Base-by-base conservation (phyloP, 2,113 vertebrate species). In the Pygoscelis antarcticus region DNA sequence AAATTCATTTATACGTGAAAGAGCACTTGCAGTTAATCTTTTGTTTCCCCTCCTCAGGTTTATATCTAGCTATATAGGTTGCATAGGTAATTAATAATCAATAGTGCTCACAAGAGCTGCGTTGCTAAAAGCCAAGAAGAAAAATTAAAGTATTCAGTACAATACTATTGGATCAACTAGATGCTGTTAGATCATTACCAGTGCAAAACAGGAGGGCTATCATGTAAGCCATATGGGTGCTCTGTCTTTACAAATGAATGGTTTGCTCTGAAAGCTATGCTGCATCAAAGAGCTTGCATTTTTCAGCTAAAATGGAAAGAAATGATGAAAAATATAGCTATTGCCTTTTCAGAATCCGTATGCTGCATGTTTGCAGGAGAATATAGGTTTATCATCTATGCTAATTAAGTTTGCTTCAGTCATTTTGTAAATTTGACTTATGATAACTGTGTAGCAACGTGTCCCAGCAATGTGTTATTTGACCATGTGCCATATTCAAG, bases 401-500 rank as follows among this genome's bases (percentile, higher is more conserved):
- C 29, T n/a, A 23, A 62, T 32, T 62, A 22, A 57, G 38, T 21
- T 51, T 54, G 27, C 21, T 46, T 55, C 13, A 38, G 46, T 62
- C 15, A 7, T 3, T n/a, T 32, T 54, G 38, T 44, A 16, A 38
- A n/a, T 23, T 29, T 40, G 69, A 44, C 25, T 55, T 38, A 16
- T 0, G 4, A 27, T 25, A 36, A 9, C 36, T 49, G n/a, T 20
- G 21, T 11, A 21, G 44, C 20, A 20, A 4, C 4, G 0, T 1
- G 6, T 49, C n/a, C 62, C 20, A 36, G 52, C 15, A 23, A 6
- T 4, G 14, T 25, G 20, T 9, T 42, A 7, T 55, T 23, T 49
- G 52, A 38, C 36, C 27, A 10, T 0, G 40, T 54, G 26, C 30
- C 7, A 1, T 6, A 8, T 3, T 17, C 7, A 16, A 11, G 26